Evolutionary conservation across 2,113 vertebrate species (phyloP).

Genomic region (Sapayoa aenigma): DNA sequence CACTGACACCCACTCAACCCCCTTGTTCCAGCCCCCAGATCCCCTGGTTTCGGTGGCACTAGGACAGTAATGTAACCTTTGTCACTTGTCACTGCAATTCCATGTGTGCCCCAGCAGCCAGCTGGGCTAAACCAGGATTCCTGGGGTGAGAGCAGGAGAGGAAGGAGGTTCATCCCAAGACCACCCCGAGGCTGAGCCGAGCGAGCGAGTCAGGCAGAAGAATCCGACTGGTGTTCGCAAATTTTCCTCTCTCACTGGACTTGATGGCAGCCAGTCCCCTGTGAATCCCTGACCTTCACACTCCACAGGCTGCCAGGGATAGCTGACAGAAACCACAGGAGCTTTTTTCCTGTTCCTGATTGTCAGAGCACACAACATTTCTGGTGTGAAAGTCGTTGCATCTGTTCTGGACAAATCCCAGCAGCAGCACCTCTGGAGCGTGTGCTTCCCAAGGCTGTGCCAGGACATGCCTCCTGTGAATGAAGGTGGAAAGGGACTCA

Average conservation of each 20-base stretch:
- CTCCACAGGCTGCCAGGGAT: background rate
- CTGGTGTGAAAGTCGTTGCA: background rate
- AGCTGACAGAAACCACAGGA: background rate
- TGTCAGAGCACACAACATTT: background rate
- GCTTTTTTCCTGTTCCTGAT: background rate
- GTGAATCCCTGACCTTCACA: constrained; percentile 5
- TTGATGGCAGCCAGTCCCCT: background rate
- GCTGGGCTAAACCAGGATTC: background rate
- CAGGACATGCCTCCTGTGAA: background rate
- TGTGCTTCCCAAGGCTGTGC: background rate
- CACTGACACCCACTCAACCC: background rate
- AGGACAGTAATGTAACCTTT: background rate
- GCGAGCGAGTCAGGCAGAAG: background rate
- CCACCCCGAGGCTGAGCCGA: background rate
- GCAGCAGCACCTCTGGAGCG: background rate
- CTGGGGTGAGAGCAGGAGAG: background rate
- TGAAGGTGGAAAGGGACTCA: background rate
- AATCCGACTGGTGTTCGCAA: background rate
- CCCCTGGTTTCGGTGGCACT: background rate
- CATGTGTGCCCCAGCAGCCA: background rate
- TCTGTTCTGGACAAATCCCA: background rate
- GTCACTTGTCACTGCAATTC: background rate
- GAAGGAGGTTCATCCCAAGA: background rate
- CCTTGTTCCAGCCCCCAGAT: background rate
- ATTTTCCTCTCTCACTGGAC: background rate